phyloP scores from a whole-genome alignment of 2,797 vertebrate genomes.

The Scyliorhinus canicula region DNA sequence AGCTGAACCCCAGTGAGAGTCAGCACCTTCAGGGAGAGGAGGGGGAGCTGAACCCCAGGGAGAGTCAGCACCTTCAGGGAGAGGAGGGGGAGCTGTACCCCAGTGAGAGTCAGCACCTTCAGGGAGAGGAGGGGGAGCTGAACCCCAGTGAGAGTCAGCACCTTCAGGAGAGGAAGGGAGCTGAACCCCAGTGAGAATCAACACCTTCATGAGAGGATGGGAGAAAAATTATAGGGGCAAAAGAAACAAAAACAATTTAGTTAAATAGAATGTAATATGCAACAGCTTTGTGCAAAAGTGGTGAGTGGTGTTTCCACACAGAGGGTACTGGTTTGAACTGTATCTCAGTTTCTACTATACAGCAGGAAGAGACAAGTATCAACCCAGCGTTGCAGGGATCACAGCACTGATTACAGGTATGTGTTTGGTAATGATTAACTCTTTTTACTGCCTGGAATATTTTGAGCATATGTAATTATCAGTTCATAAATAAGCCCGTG shows the following conservation, averaged over 20 bases:
- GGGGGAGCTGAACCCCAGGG: too few species aligned
- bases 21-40: not conserved
- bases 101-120: not conserved
- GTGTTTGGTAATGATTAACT: conserved; percentile 10
- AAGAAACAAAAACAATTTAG: not conserved
- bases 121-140: too few species aligned
- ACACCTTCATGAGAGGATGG: not conserved
- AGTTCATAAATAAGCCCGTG: not conserved
- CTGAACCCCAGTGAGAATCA: not conserved
- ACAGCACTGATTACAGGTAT: not conserved
- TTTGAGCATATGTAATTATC: conserved; percentile 16
- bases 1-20: not conserved
- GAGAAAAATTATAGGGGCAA: not conserved
- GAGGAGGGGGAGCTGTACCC: too few species aligned
- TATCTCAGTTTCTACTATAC: not conserved
- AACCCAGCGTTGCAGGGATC: not conserved
- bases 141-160: not conserved
- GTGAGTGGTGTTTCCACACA: not conserved
- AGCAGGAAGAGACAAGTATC: not conserved
- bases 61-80: not conserved
- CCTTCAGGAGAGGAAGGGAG: not conserved
- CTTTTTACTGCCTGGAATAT: not conserved
- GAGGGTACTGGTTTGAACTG: not conserved
- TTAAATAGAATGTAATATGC: not conserved
- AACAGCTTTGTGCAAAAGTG: not conserved